These are phyloP conservation scores for Penaeus indicus DNA, from an alignment of 1,140 invertebrate species.

Conservation along the genomic window DNA sequence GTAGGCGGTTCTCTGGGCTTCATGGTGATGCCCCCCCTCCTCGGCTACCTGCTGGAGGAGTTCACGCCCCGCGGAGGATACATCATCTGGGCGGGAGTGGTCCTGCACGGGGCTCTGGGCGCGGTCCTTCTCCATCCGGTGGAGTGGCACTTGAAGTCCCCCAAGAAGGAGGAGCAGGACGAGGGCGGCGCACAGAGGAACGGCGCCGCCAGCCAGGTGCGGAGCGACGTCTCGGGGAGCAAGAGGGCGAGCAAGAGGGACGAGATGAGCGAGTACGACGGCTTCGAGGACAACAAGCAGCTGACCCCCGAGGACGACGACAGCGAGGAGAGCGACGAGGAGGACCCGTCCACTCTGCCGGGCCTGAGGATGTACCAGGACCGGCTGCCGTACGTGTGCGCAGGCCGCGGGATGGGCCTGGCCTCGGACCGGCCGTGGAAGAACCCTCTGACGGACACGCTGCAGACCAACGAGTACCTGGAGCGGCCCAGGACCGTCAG, in stretches of 20 bases:
- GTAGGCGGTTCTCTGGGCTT: background rate
- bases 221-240: no score
- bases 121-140: background rate
- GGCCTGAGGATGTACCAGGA: conserved; percentile 7
- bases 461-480: conserved; percentile 50
- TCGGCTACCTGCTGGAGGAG: background rate
- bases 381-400: background rate
- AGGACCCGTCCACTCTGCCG: conserved; percentile 20
- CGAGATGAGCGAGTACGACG: no score
- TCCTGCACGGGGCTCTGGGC: background rate
- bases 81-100: background rate
- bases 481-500: conserved; percentile 51
- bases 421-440: conserved; percentile 39
- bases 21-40: background rate
- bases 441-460: conserved; percentile 42
- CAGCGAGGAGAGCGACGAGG: conserved; percentile 49
- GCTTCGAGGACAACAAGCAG: conserved; percentile 7
- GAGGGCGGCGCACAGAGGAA: no score
- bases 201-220: no score
- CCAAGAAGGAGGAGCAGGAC: background rate
- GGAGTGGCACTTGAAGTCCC: background rate
- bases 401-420: background rate
- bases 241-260: no score
- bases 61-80: background rate
- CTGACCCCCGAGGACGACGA: conserved; percentile 43